phyloP scores from a whole-genome alignment of 2,113 vertebrate genomes.

The Lophius piscatorius region DNA sequence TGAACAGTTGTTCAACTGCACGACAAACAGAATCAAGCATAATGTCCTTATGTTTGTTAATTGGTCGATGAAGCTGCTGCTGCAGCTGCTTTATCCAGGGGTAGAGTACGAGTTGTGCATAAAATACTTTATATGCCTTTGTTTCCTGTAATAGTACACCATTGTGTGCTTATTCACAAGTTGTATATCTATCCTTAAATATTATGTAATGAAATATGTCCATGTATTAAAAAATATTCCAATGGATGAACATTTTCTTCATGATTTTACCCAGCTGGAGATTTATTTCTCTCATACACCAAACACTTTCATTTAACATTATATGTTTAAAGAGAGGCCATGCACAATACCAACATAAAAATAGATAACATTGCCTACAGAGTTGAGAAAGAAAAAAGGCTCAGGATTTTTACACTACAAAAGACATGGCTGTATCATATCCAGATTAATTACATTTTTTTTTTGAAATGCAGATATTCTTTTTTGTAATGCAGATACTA shows the following conservation, averaged over 20 bases:
- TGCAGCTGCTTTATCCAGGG: constrained; percentile 39
- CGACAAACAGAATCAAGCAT: constrained; percentile 18
- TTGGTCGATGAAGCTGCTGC: constrained; percentile 27
- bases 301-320: too few relatives aligned
- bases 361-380: too few relatives aligned
- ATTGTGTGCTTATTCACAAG: constrained; percentile 8
- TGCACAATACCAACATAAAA: too few relatives aligned
- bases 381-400: too few relatives aligned
- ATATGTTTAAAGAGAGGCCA: too few relatives aligned
- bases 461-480: too few relatives aligned
- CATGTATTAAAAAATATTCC: background rate
- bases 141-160: constrained; percentile 20
- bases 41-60: constrained; percentile 60
- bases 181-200: background rate
- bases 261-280: background rate
- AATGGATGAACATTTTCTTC: background rate
- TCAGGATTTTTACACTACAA: too few relatives aligned
- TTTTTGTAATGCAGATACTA: background rate
- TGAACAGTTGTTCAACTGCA: constrained; percentile 54
- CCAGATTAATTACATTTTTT: too few relatives aligned
- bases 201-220: background rate
- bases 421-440: too few relatives aligned
- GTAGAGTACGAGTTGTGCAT: constrained; percentile 30
- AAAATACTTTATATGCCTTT: constrained; percentile 40
- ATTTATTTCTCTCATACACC: too few relatives aligned